These are phyloP conservation scores for Poeciliopsis paucimaculata DNA, from an alignment of 2,797 vertebrate genomes.

Conservation along the genomic window DNA sequence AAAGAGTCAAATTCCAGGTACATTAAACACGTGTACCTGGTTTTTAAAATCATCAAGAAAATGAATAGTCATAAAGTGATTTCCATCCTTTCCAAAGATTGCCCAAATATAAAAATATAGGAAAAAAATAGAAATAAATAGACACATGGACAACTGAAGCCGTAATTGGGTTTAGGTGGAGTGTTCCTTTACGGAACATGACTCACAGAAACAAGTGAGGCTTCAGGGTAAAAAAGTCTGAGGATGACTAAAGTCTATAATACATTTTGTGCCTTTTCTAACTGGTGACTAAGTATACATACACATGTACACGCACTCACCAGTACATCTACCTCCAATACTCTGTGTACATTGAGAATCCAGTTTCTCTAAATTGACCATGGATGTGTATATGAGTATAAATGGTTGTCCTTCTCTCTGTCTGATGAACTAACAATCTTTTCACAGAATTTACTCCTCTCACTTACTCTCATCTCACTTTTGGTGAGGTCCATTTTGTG, in stretches of 20 bases:
- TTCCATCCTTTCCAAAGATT: background rate
- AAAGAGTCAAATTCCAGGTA: background rate
- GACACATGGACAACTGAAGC: background rate
- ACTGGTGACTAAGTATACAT: background rate
- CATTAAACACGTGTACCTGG: background rate
- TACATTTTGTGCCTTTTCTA: background rate
- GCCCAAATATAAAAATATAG: background rate
- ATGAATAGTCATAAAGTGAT: background rate
- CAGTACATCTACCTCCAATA: background rate
- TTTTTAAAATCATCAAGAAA: background rate
- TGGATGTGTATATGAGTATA: background rate
- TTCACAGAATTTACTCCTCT: conserved; percentile 1
- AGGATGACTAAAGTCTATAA: background rate
- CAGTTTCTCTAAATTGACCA: background rate
- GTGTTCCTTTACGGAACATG: background rate
- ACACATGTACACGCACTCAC: background rate
- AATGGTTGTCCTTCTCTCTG: background rate
- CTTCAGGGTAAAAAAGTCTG: background rate
- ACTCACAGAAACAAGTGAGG: background rate
- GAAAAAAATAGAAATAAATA: background rate
- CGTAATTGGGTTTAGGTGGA: background rate
- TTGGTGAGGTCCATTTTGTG: background rate
- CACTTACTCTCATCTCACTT: background rate
- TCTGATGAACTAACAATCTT: conserved; percentile 1
- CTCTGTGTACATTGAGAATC: background rate